Base-by-base conservation (phyloP, 2,113 vertebrate genomes). In the Beaufortia kweichowensis region DNA sequence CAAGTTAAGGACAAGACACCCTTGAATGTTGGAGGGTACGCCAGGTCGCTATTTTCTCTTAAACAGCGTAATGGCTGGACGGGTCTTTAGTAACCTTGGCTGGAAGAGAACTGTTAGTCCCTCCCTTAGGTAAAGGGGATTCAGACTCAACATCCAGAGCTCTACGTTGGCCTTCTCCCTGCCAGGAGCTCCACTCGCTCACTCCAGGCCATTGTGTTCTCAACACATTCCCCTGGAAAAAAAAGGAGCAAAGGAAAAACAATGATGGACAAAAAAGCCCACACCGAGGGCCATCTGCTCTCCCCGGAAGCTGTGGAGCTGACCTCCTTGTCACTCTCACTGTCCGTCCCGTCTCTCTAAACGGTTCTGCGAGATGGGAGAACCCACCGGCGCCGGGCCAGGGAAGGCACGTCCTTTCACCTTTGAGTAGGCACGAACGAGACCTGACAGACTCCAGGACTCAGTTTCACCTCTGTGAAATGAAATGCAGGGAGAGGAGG, bases 401-500 rank as follows among this genome's bases (percentile, higher is more conserved):
- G 80, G 78, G 81, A 79, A 81, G 80, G 84, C 59, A 39, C 33
- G 79, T 85, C 81, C 84, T 83, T 78, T 83, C 81, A 85, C 81
- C 84, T 85, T 81, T 73, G 67, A 85, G 63, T 48, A 24, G 28
- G 64, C 62, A 67, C 35, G 66, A 79, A 84, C 79, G 76, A 77
- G 75, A 75, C 82, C 84, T 81, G 81, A 89, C 86, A 87, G 82
- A 78, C 68, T 63, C 59, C 77, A 72, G 77, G 67, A 71, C 77
- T 78, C 77, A 56, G 29, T 78, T 78, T 78, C 67, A 72, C 77
- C 65, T 69, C 57, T 78, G 69, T 17, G 31, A 56, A 78, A 78
- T 62, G 33, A 72, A 72, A 28, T 19, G 28, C 48, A 53, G 43
- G 29, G 26, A 21, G 55, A 41, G 50, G 23, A 43, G 31, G 43